phyloP scores from a whole-genome alignment of 2,113 vertebrate species.

The Marmota monax region DNA sequence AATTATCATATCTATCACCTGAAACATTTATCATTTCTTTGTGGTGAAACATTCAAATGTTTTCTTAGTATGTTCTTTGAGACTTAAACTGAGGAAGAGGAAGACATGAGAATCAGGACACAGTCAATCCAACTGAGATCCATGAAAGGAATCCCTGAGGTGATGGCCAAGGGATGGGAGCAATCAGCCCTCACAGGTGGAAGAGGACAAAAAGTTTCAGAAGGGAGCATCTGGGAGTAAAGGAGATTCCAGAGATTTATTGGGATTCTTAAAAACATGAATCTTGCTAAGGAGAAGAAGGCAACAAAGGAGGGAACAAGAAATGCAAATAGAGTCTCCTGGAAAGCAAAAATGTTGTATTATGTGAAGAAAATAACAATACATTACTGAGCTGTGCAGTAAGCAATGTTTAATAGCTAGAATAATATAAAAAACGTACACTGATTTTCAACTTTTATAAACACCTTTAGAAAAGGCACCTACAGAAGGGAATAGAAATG shows the following conservation, averaged over 20 bases:
- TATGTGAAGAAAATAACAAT: neutral
- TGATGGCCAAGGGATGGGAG: too few species aligned
- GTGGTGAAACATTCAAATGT: neutral
- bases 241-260: neutral
- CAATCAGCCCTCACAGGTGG: too few species aligned
- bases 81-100: neutral
- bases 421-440: neutral
- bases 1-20: too few species aligned
- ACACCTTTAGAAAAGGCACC: neutral
- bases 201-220: neutral
- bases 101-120: neutral
- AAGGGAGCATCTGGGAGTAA: neutral
- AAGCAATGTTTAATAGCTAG: conserved; percentile 36
- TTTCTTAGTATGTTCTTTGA: neutral
- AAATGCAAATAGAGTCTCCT: neutral
- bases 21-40: too few species aligned
- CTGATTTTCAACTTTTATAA: conserved; percentile 38
- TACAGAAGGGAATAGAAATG: conserved; percentile 29
- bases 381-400: neutral
- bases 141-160: too few species aligned
- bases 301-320: neutral
- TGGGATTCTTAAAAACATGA: neutral
- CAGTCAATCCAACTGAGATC: neutral
- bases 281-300: neutral
- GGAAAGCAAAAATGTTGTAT: neutral